phyloP scores from a whole-genome alignment of 2,888 invertebrate species.

The Anticlea derivata region DNA sequence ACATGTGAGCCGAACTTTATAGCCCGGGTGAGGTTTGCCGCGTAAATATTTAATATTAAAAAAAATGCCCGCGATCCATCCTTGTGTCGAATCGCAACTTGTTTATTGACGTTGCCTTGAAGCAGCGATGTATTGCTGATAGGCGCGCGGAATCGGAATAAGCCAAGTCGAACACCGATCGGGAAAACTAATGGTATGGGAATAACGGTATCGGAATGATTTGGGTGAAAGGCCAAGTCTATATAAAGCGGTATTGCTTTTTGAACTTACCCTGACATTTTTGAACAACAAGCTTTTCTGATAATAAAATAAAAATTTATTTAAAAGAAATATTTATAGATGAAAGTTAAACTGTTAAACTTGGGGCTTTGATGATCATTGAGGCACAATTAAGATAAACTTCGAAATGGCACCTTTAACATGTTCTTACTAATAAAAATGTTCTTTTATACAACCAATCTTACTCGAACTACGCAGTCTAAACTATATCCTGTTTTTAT shows the following conservation, averaged over 20 bases:
- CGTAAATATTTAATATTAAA: slow-evolving; percentile 78
- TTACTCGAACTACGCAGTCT: too few relatives aligned
- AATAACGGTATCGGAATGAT: neutral
- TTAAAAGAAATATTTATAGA: too few relatives aligned
- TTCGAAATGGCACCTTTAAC: too few relatives aligned
- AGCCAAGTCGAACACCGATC: slow-evolving; percentile 8
- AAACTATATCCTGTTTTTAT: too few relatives aligned
- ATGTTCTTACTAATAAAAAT: too few relatives aligned
- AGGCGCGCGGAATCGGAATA: slow-evolving; percentile 42
- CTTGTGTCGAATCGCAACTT: slow-evolving; percentile 58
- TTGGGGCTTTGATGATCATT: too few relatives aligned
- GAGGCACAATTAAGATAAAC: too few relatives aligned
- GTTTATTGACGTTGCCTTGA: slow-evolving; percentile 54
- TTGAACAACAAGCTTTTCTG: too few relatives aligned
- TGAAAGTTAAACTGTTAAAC: too few relatives aligned
- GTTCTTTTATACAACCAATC: too few relatives aligned
- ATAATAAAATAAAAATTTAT: too few relatives aligned
- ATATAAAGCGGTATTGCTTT: neutral
- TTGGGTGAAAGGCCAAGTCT: neutral
- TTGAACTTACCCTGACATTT: too few relatives aligned
- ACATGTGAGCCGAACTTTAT: slow-evolving; percentile 75
- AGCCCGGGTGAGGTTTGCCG: slow-evolving; percentile 72
- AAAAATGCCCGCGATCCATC: slow-evolving; percentile 63
- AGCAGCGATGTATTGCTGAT: slow-evolving; percentile 34
- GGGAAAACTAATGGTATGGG: slow-evolving; percentile 3